Conservation (phyloP, 2,113 vertebrate genomes). For the Spizaetus ornatus region DNA sequence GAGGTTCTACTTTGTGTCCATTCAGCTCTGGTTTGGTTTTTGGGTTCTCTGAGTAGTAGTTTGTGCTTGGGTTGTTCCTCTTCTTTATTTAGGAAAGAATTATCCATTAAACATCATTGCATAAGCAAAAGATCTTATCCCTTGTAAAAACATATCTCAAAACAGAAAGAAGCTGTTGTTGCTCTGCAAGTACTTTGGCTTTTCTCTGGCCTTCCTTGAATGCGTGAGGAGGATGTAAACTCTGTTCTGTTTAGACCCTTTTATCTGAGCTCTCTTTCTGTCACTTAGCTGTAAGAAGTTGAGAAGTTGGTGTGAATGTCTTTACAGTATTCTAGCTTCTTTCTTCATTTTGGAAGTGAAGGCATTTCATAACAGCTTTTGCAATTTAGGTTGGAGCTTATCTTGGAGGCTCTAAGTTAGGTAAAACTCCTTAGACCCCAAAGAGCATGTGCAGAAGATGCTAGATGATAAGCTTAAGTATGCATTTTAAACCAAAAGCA, state of each 20-base stretch:
- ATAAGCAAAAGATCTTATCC: background rate
- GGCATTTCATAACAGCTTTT: background rate
- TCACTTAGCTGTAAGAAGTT: background rate
- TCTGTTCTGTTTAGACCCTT: fast-evolving
- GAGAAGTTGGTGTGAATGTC: background rate
- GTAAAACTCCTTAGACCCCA: background rate
- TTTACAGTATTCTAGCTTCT: background rate
- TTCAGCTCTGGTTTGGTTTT: background rate
- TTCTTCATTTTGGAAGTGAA: background rate
- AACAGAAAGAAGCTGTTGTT: background rate
- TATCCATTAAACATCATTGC: background rate
- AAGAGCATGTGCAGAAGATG: background rate
- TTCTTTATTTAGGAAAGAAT: background rate
- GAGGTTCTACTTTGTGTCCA: background rate
- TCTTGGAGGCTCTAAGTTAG: background rate
- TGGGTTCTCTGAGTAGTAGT: background rate
- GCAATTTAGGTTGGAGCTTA: background rate
- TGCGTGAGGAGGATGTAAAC: fast-evolving
- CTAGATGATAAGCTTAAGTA: background rate
- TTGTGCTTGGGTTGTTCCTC: background rate
- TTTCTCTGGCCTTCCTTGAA: background rate
- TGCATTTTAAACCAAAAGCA: background rate
- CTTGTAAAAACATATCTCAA: background rate
- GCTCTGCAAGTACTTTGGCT: background rate
- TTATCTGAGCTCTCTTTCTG: background rate